Evolutionary conservation across 2,797 vertebrate species (phyloP), one percentile per base, ranked within the genome.

Genomic region (Sebastolobus altivelis): DNA sequence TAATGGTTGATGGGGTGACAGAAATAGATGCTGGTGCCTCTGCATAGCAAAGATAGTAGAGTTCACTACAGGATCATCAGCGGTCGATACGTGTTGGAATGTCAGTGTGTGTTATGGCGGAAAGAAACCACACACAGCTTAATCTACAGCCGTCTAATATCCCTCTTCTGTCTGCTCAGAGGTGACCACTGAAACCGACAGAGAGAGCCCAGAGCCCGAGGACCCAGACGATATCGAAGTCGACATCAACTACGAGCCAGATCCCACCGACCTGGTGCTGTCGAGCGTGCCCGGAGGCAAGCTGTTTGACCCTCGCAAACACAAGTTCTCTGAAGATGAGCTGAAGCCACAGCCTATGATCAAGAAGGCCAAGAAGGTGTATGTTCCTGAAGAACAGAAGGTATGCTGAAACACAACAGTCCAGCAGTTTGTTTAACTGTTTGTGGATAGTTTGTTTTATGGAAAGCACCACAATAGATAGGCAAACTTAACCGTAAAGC

Each of bases 311-410:
- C 98, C 98, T 12, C 97, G 98, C 80, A 99, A 98, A 86, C 98
- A 99, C 95, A 97, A 96, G 88, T 99, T 99, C 92, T 94, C 95
- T 0, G 98, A 98, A 35, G 98, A 99, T 20, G 98, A 99, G 78
- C 97, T 99, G 73, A 99, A 98, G 89, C 98, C 98, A 29, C 98
- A 99, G 80, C 98, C 98, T 3, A 99, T 99, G 97, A 99, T 99
- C 92, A 99, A 99, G 92, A 99, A 99, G 91, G 98, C 98, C 86
- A 99, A 97, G 95, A 99, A 99, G 90, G 95, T 98, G 90, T 97
- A 96, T 92, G 98, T 99, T 14, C 97, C 98, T 0, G 95, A 98
- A 4, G 97, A 98, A 1, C 95, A 97, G 92, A 99, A 99, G 98
- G 98, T 99, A 95, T 14, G 88, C 11, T 8, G 14, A 56, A 7